Evolutionary conservation across 2,888 invertebrate species (phyloP).

Genomic region (Formica aserva): DNA sequence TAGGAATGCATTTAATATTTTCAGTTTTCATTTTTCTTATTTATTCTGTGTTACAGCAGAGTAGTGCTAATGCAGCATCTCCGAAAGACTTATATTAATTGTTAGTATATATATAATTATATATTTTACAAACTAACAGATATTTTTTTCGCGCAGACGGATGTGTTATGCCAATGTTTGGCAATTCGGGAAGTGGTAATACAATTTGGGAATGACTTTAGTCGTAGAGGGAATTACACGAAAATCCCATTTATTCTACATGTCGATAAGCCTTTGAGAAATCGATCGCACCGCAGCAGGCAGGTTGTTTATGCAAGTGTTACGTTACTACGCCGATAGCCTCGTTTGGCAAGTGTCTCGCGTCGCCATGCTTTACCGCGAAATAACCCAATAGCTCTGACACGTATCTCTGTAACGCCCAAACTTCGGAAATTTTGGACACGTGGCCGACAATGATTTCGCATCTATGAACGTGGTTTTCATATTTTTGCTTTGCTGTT

Average conservation of each 20-base stretch:
- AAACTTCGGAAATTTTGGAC: constrained; percentile 49
- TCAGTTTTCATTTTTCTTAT: not conserved
- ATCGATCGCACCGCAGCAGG: constrained; percentile 61
- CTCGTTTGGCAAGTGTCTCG: constrained; percentile 61
- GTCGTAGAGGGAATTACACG: constrained; percentile 52
- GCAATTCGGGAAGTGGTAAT: constrained; percentile 27
- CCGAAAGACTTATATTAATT: not conserved
- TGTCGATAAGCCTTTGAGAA: constrained; percentile 64
- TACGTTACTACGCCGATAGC: constrained; percentile 62
- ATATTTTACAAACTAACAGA: constrained; percentile 1
- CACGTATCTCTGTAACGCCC: constrained; percentile 46
- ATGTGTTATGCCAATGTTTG: constrained; percentile 1
- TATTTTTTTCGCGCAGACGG: not conserved
- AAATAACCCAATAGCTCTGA: constrained; percentile 63
- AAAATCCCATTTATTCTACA: constrained; percentile 53
- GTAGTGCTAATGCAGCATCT: not conserved
- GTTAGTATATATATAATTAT: constrained; percentile 24
- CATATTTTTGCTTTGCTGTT: not conserved
- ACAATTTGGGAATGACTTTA: constrained; percentile 53
- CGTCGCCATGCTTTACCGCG: constrained; percentile 53
- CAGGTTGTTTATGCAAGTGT: constrained; percentile 68
- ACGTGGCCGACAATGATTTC: constrained; percentile 42
- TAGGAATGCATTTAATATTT: not conserved
- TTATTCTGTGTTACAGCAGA: not conserved
- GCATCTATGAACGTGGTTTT: constrained; percentile 30